phyloP scores from a whole-genome alignment of 2,113 vertebrate genomes.

The Pteruthius melanotis region DNA sequence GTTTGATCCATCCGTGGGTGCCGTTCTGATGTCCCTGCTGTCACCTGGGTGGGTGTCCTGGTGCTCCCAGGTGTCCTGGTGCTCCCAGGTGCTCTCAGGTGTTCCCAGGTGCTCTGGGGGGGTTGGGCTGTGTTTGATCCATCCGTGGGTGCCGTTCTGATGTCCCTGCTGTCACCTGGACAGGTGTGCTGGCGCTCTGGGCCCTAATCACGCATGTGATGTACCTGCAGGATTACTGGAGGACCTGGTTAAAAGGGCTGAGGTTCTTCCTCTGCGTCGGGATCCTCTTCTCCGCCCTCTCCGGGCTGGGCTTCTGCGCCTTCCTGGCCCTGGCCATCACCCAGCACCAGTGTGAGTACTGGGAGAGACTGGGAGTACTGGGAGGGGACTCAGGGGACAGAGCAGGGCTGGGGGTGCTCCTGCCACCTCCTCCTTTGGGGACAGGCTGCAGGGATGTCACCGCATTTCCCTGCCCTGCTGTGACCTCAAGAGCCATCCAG shows the following conservation, averaged over 20 bases:
- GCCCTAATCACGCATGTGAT: slow-evolving; percentile 90
- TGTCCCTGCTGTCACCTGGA: slow-evolving; percentile 9
- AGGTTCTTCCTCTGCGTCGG: slow-evolving; percentile 88
- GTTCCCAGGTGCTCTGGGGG: background rate
- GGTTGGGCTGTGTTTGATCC: background rate
- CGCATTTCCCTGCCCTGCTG: background rate
- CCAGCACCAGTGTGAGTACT: slow-evolving; percentile 83
- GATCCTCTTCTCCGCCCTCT: slow-evolving; percentile 78
- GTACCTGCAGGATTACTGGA: slow-evolving; percentile 97
- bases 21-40: background rate
- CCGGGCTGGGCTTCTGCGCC: slow-evolving; percentile 79
- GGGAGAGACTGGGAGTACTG: background rate
- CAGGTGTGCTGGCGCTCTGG: slow-evolving; percentile 96
- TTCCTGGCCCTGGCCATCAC: slow-evolving; percentile 85
- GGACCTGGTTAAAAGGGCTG: slow-evolving; percentile 93
- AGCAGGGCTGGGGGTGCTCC: background rate
- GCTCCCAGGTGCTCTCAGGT: background rate
- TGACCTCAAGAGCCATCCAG: too few species aligned
- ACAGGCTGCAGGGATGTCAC: background rate
- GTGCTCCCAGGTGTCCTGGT: background rate
- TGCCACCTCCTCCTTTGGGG: background rate
- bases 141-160: background rate
- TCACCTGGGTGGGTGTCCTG: background rate
- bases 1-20: background rate
- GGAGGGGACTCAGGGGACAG: background rate